Base-by-base conservation (phyloP, 2,113 vertebrate species). In the Mionectes macconnelli region DNA sequence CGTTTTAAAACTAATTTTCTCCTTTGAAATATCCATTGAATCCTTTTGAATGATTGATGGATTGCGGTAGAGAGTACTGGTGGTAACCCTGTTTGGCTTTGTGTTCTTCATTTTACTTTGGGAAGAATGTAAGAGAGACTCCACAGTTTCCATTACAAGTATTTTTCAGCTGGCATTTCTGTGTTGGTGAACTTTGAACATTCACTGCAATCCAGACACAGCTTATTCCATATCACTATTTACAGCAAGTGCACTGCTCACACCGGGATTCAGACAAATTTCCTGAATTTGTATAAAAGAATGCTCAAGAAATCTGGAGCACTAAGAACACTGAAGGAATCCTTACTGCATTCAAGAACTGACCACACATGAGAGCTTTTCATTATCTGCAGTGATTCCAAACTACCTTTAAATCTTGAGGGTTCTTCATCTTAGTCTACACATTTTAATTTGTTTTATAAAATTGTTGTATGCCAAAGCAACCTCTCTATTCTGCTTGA, bases 1-100 rank as follows among this genome's bases (percentile, higher is more conserved):
- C 84, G 85, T 50, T 83, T 94, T 85, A 91, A 85, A 93, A 79
- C 17, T 55, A 37, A 57, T 89, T 87, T 95, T 90, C 33, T 77
- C 53, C 31, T 76, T 27, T 77, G 81, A 87, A 95, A 87, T 66
- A 82, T 33, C 87, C 12, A 39, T 83, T 84, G 81, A 67, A 96
- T 93, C 49, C 28, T 89, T 96, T 87, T 82, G 76, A 87, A 4
- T 55, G 62, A 31, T 42, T 62, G 74, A 82, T 15, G 28, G 67
- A 62, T 78, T 86, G 52, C 55, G n/a, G 33, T 66, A 53, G 30
- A 76, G 57, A 79, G 62, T 33, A 30, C 37, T 84, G 57, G 52
- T 73, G 31, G 13, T 66, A 94, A 93, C 76, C 53, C 74, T 50
- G 7, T 69, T 84, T 69, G 57, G 37, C 49, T 89, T 93, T 79